These are phyloP conservation scores for Ectemnius cavifrons DNA, from an alignment of 2,888 invertebrate genomes.

Conservation along the genomic window DNA sequence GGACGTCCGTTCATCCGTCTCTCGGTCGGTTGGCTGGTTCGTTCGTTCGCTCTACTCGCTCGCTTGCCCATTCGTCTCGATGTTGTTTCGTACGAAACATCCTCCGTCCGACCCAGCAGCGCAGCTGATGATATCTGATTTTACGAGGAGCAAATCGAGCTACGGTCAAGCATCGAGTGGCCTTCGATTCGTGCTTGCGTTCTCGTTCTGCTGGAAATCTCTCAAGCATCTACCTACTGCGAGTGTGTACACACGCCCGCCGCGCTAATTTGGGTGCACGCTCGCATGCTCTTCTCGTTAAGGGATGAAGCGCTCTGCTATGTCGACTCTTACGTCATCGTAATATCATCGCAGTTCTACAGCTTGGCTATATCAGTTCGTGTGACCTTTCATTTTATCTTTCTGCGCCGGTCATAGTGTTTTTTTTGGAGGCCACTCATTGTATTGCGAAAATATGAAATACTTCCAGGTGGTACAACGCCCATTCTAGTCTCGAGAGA, in stretches of 20 bases:
- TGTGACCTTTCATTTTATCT: too few species aligned
- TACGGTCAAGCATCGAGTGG: slow-evolving; percentile 17
- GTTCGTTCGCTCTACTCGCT: slow-evolving; percentile 3
- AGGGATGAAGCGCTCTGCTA: too few species aligned
- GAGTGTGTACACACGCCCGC: too few species aligned
- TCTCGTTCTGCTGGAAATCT: slow-evolving; percentile 1
- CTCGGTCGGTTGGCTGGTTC: too few species aligned
- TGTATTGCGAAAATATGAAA: too few species aligned
- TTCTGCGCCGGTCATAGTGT: too few species aligned
- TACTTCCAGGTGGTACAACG: slow-evolving; percentile 21
- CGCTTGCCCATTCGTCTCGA: neutral
- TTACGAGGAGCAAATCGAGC: slow-evolving; percentile 21
- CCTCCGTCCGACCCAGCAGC: neutral
- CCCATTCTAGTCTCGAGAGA: slow-evolving; percentile 30
- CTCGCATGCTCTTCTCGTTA: too few species aligned
- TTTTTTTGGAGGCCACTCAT: too few species aligned
- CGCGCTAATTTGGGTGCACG: too few species aligned
- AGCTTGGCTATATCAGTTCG: too few species aligned
- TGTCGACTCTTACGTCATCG: too few species aligned
- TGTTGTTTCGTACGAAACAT: neutral
- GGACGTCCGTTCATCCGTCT: neutral
- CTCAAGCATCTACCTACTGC: neutral
- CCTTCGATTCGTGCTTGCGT: slow-evolving; percentile 3
- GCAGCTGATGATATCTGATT: slow-evolving; percentile 8
- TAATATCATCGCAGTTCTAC: too few species aligned